These are phyloP conservation scores for Poecilia wingei DNA, from an alignment of 2,797 vertebrate genomes.

Conservation along the genomic window DNA sequence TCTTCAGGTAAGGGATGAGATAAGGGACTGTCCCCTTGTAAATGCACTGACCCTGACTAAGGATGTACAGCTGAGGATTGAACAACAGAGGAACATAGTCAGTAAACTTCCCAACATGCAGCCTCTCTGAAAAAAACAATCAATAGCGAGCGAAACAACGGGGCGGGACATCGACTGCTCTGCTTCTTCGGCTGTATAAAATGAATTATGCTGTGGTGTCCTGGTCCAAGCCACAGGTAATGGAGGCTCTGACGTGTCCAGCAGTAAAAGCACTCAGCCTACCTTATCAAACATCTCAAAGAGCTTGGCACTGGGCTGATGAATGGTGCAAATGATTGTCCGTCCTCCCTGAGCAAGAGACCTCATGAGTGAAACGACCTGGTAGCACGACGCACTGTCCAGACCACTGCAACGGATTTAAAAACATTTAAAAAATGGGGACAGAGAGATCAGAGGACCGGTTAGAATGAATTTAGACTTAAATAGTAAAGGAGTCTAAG, in stretches of 20 bases:
- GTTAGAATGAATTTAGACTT: constrained; percentile 1
- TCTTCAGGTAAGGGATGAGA: constrained; percentile 97
- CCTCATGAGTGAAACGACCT: constrained; percentile 96
- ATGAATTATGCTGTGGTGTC: constrained; percentile 28
- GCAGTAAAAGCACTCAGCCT: constrained; percentile 44
- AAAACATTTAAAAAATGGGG: neutral
- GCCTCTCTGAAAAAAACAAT: constrained; percentile 50
- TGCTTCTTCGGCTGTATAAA: constrained; percentile 28
- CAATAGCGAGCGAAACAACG: constrained; percentile 47
- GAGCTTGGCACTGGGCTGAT: constrained; percentile 98
- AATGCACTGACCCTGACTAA: constrained; percentile 99
- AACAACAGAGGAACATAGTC: constrained; percentile 42
- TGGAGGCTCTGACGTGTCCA: constrained; percentile 28
- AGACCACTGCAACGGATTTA: constrained; percentile 83
- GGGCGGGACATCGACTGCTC: constrained; percentile 25
- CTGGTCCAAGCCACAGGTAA: constrained; percentile 39
- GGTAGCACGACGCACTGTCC: constrained; percentile 97
- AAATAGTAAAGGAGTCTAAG: neutral
- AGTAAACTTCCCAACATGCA: constrained; percentile 45
- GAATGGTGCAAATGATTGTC: constrained; percentile 98
- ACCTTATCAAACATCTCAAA: constrained; percentile 99
- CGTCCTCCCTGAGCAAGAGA: constrained; percentile 95
- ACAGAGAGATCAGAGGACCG: neutral
- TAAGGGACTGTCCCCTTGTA: constrained; percentile 95
- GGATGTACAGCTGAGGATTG: constrained; percentile 91